phyloP scores from a whole-genome alignment of 2,888 invertebrate genomes.

The Diabrotica balteata region DNA sequence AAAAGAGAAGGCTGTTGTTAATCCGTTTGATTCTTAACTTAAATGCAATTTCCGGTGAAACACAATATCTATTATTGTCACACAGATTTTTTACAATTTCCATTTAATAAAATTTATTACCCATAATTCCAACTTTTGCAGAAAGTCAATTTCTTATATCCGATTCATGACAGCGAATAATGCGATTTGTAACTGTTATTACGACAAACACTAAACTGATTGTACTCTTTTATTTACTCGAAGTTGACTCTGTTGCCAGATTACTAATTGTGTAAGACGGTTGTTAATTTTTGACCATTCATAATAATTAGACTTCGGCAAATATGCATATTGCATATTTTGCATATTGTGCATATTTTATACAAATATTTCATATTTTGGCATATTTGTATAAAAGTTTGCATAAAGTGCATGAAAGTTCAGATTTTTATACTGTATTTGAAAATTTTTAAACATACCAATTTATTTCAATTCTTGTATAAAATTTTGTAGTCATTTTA shows the following conservation, averaged over 20 bases:
- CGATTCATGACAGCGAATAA: constrained; percentile 23
- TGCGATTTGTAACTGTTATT: constrained; percentile 13
- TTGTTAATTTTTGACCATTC: neutral
- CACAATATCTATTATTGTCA: constrained; percentile 21
- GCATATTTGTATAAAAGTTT: too few species aligned
- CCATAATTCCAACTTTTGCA: constrained; percentile 25
- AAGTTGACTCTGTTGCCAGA: neutral
- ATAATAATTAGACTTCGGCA: too few species aligned
- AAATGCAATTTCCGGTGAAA: constrained; percentile 15
- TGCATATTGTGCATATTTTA: too few species aligned
- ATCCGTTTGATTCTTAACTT: constrained; percentile 4
- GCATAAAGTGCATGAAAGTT: too few species aligned
- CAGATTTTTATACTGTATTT: too few species aligned
- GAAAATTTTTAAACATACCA: too few species aligned
- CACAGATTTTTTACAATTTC: constrained; percentile 23
- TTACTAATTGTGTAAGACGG: neutral
- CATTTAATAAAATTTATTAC: constrained; percentile 25
- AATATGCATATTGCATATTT: too few species aligned
- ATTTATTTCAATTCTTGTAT: too few species aligned
- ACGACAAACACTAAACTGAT: constrained; percentile 10
- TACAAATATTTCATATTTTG: too few species aligned
- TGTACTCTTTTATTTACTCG: constrained; percentile 6
- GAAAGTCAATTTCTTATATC: constrained; percentile 12
- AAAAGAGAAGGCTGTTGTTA: neutral
- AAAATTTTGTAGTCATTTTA: too few species aligned